phyloP scores from a whole-genome alignment of 2,888 invertebrate genomes.

The Sinohyriopsis cumingii region DNA sequence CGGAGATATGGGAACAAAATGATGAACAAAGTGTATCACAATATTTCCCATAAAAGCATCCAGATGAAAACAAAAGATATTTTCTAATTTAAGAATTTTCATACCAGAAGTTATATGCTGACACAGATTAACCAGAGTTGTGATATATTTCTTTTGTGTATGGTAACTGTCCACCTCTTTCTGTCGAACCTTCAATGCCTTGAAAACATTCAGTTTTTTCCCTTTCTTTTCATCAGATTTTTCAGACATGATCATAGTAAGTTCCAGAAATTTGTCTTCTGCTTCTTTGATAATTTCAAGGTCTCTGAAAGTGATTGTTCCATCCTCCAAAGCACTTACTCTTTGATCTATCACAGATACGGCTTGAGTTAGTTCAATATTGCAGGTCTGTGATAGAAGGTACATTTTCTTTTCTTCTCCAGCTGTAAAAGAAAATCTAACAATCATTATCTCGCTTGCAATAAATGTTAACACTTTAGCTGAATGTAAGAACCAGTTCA shows the following conservation, averaged over 20 bases:
- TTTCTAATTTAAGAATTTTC: too few species aligned
- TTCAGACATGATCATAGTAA: neutral
- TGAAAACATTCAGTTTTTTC: neutral
- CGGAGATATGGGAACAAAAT: too few species aligned
- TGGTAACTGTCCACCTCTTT: conserved; percentile 6
- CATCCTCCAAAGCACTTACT: conserved; percentile 6
- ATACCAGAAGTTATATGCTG: neutral
- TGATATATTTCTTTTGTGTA: neutral
- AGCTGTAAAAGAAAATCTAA: too few species aligned
- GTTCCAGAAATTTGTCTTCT: conserved; percentile 11
- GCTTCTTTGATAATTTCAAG: conserved; percentile 9
- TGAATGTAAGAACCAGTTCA: too few species aligned
- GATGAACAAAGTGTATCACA: too few species aligned
- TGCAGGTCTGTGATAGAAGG: neutral
- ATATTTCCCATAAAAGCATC: too few species aligned
- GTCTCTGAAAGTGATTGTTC: conserved; percentile 14
- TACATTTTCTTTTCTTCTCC: too few species aligned
- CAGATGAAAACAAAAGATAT: too few species aligned
- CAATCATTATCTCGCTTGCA: too few species aligned
- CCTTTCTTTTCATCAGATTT: neutral
- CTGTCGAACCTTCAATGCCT: conserved; percentile 1
- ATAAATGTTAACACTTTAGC: too few species aligned
- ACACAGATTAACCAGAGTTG: conserved; percentile 2
- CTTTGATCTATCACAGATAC: neutral
- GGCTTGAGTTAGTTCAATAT: conserved; percentile 6